phyloP scores from a whole-genome alignment of 2,888 invertebrate genomes.

The Tuberolachnus salignus region DNA sequence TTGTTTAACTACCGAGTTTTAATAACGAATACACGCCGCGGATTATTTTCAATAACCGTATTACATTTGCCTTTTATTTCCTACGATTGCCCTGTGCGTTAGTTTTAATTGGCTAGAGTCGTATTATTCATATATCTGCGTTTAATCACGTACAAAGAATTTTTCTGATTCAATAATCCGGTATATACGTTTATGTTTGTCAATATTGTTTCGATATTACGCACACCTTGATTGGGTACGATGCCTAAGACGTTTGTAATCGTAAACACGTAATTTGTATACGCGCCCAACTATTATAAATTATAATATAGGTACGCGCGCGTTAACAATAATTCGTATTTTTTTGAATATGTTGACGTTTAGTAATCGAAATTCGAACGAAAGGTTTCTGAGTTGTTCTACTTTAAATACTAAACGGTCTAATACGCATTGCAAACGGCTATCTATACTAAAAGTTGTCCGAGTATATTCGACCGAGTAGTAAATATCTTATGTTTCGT shows the following conservation, averaged over 20 bases:
- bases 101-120: too few species aligned
- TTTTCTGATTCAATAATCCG: slow-evolving; percentile 30
- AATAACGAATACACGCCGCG: slow-evolving; percentile 1
- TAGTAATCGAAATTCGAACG: too few species aligned
- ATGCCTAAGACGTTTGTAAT: too few species aligned
- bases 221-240: not conserved
- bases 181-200: slow-evolving; percentile 21
- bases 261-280: not conserved
- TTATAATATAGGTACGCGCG: not conserved
- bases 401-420: too few species aligned
- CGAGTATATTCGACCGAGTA: too few species aligned
- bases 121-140: not conserved
- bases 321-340: not conserved
- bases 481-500: not conserved
- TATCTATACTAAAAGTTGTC: too few species aligned
- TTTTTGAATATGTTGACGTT: too few species aligned
- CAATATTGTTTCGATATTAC: slow-evolving; percentile 43
- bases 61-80: not conserved
- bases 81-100: not conserved
- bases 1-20: not conserved
- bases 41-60: not conserved
- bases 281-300: too few species aligned
- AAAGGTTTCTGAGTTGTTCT: too few species aligned
- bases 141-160: not conserved
- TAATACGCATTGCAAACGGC: too few species aligned